These are phyloP conservation scores for Melitaea athalia DNA, from an alignment of 2,888 invertebrate species.

Conservation along the genomic window DNA sequence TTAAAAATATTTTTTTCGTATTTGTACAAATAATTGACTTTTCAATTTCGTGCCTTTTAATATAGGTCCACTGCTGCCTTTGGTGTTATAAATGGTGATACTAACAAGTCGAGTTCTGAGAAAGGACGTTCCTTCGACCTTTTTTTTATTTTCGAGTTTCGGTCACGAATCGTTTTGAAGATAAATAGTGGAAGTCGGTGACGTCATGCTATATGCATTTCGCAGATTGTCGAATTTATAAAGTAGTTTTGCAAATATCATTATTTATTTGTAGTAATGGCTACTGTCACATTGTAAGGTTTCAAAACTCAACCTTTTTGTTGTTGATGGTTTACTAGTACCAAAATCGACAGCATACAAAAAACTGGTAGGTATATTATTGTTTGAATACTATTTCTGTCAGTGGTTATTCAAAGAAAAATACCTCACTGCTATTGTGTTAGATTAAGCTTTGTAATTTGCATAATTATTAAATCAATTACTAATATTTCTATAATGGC, in stretches of 20 bases:
- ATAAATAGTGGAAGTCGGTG: slow-evolving; percentile 67
- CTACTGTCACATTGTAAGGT: no score
- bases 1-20: slow-evolving; percentile 25
- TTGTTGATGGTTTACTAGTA: no score
- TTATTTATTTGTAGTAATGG: not conserved
- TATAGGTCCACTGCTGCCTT: slow-evolving; percentile 47
- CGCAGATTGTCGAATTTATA: slow-evolving; percentile 23
- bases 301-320: no score
- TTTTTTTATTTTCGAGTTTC: slow-evolving; percentile 47
- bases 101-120: slow-evolving; percentile 72
- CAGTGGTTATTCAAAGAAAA: no score
- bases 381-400: no score
- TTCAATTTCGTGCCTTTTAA: slow-evolving; percentile 39
- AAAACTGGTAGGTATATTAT: no score
- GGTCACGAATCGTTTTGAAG: slow-evolving; percentile 71
- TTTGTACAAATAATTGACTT: slow-evolving; percentile 35
- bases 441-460: no score
- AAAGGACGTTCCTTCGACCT: slow-evolving; percentile 59
- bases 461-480: no score
- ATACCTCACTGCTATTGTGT: no score
- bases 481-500: not conserved
- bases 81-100: slow-evolving; percentile 75
- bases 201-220: slow-evolving; percentile 57
- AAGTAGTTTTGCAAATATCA: slow-evolving; percentile 6
- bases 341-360: no score